These are phyloP conservation scores for Andricus curvator DNA, from an alignment of 2,888 invertebrate genomes.

Conservation along the genomic window DNA sequence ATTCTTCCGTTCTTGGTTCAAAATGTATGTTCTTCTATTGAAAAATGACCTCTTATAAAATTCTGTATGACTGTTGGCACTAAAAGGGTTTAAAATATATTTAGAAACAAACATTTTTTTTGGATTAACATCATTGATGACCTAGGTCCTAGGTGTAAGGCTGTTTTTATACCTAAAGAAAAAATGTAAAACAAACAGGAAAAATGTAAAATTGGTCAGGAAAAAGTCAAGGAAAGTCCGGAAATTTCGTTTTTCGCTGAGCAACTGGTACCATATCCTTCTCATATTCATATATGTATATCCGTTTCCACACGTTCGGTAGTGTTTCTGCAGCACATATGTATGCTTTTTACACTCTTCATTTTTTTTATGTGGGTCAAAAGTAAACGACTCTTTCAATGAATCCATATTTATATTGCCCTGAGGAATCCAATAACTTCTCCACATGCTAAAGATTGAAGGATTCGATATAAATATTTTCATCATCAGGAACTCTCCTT, in stretches of 20 bases:
- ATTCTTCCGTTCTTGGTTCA: no score
- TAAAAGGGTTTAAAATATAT: no score
- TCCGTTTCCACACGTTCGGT: neutral
- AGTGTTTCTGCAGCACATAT: neutral
- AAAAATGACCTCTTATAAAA: no score
- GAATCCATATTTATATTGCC: neutral
- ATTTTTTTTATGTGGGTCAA: neutral
- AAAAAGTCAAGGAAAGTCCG: no score
- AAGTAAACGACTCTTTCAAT: neutral
- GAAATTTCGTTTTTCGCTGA: neutral
- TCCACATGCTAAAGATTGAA: neutral
- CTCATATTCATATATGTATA: neutral
- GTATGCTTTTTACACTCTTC: neutral
- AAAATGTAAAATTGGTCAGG: no score
- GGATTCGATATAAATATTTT: neutral
- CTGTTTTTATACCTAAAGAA: no score
- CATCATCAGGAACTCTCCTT: neutral
- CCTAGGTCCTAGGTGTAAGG: no score
- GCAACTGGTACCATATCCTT: neutral
- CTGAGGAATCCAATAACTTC: neutral
- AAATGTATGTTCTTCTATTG: no score
- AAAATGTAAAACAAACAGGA: no score
- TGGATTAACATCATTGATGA: no score
- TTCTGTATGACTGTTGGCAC: no score
- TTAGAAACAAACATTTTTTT: no score